These are phyloP conservation scores for Augiades crinisus DNA, from an alignment of 2,888 invertebrate genomes.

Conservation along the genomic window DNA sequence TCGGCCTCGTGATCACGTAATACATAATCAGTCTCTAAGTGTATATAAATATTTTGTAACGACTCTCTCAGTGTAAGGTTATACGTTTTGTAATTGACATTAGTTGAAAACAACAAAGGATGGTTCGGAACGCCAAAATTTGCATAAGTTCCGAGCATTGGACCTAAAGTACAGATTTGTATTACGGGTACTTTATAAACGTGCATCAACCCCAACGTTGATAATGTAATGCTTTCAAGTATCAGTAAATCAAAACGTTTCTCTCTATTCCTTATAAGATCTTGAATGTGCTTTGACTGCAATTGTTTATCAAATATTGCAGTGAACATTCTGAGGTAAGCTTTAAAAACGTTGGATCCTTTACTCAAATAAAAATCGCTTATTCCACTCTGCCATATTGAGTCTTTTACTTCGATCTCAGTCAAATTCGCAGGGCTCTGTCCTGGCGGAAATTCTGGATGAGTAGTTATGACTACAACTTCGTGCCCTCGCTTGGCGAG, in stretches of 20 bases:
- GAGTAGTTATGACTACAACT: background rate
- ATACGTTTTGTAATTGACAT: background rate
- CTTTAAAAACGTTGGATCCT: background rate
- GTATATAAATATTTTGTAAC: background rate
- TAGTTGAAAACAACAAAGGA: background rate
- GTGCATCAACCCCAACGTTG: background rate
- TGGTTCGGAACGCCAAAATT: background rate
- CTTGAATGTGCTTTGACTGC: background rate
- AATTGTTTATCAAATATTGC: background rate
- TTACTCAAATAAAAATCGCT: background rate
- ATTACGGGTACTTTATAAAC: background rate
- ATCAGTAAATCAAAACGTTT: slow-evolving; percentile 1
- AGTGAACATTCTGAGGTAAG: background rate
- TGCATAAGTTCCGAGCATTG: background rate
- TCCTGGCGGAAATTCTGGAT: background rate
- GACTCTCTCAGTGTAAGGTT: background rate
- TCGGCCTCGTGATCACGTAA: background rate
- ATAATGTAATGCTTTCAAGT: background rate
- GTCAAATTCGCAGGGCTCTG: background rate
- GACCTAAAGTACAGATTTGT: slow-evolving; percentile 1
- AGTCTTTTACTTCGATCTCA: background rate
- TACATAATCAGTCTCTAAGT: background rate
- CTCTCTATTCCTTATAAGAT: background rate
- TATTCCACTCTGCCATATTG: background rate
- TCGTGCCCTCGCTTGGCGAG: slow-evolving; percentile 2